Conservation (phyloP, 1,140 invertebrate species). For the Cataglyphis hispanica region DNA sequence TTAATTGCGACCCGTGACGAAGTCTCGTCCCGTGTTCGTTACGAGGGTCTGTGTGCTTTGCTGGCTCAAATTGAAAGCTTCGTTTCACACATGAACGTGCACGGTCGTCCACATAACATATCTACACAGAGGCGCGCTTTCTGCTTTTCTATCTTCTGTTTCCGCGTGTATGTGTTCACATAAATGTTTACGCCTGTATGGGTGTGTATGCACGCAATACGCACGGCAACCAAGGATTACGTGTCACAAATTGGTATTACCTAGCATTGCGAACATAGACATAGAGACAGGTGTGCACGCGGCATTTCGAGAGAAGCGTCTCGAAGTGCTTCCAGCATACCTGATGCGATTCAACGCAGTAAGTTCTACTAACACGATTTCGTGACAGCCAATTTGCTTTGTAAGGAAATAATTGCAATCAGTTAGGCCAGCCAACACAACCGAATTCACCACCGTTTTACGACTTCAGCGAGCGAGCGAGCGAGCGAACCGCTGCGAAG, state of each 20-base stretch:
- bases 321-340: slow-evolving; percentile 69
- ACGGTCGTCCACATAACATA: slow-evolving; percentile 3
- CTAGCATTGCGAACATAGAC: slow-evolving; percentile 44
- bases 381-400: slow-evolving; percentile 71
- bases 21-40: slow-evolving; percentile 61
- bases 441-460: slow-evolving; percentile 52
- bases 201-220: slow-evolving; percentile 48
- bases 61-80: slow-evolving; percentile 68
- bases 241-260: slow-evolving; percentile 77
- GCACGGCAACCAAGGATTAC: slow-evolving; percentile 73
- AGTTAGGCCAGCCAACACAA: slow-evolving; percentile 45
- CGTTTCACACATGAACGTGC: slow-evolving; percentile 46
- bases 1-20: slow-evolving; percentile 65
- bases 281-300: slow-evolving; percentile 62
- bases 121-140: slow-evolving; percentile 20
- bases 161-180: background rate
- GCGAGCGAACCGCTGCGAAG: background rate
- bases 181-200: background rate
- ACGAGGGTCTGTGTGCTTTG: slow-evolving; percentile 48
- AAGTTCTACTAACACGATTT: slow-evolving; percentile 65
- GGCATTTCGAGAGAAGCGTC: slow-evolving; percentile 68
- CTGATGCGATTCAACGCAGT: slow-evolving; percentile 67
- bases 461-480: too few species aligned
- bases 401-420: slow-evolving; percentile 71
- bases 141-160: slow-evolving; percentile 59